Conservation (phyloP, 2,113 vertebrate species). For the Corvus moneduloides region DNA sequence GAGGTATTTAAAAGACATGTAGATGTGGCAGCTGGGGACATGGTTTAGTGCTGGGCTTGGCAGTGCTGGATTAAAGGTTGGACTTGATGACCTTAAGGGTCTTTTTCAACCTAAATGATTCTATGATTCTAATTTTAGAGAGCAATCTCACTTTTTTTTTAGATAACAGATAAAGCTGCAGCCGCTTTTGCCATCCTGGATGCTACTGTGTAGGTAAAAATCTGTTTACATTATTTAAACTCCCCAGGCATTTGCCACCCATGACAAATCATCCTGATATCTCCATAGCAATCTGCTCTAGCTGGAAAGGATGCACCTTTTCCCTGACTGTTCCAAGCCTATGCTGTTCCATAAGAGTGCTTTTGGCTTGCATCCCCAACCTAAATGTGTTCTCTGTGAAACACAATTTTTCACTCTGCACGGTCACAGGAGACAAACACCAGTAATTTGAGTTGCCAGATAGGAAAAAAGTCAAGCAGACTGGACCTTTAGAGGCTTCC, state of each 20-base stretch:
- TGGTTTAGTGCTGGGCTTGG: background rate
- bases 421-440: background rate
- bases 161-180: background rate
- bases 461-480: background rate
- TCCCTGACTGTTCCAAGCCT: background rate
- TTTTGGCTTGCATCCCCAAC: background rate
- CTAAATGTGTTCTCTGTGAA: background rate
- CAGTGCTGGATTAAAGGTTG: background rate
- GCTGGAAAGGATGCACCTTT: background rate
- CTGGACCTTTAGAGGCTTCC: background rate
- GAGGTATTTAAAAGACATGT: background rate
- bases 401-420: background rate
- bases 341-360: background rate
- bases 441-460: background rate
- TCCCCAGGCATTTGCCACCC: background rate
- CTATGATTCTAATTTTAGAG: background rate
- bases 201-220: background rate
- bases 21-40: background rate
- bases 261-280: background rate
- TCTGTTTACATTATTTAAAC: background rate
- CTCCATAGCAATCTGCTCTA: slow-evolving; percentile 2
- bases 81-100: background rate
- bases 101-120: background rate
- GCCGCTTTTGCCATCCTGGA: background rate
- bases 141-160: background rate